Base-by-base conservation (phyloP, 2,113 vertebrate genomes). In the Proterorhinus semilunaris region DNA sequence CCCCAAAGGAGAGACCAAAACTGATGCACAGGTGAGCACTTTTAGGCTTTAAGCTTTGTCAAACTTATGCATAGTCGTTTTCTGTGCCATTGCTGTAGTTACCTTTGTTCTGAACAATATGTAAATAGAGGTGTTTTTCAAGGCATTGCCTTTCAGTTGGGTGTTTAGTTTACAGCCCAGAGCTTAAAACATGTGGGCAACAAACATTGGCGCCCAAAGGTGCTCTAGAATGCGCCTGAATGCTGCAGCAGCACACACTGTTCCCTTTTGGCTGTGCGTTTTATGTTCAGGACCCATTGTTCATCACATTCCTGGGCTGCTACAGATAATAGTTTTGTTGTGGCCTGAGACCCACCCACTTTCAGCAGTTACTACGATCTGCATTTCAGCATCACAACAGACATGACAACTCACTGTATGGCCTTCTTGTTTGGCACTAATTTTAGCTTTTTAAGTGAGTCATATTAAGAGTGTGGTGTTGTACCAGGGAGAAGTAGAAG, bases 1-100 rank as follows among this genome's bases (percentile, higher is more conserved):
- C 27, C 54, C 78, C 8, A 82, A 83, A 47, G 82, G 27, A 62
- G 71, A 16, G 59, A 43, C 72, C 12, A 79, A 86, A 43, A 58
- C 57, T 43, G 83, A 84, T 1, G 70, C 8, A 27, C 88, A 88
- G 85, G 90, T 90, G 68, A 88, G 85, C 58, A 17, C 36, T 12
- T 42, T 36, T 46, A 1, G 0, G 42, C 13, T 76, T 6, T 17
- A 42, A 4, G 8, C 3, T 55, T 58, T 45, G 15, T 49, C 12
- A 6, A 17, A n/a, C 57, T 42, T 4, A 2, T 36, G 53, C 21
- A 10, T 42, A 51, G 58, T 15, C 17, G 15, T 68, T 27, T 17
- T 57, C 12, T 49, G 16, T 49, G 16, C 15, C 52, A 44, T 48
- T 42, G 63, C 15, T 8, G 7, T 45, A 59, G 51, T 66, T 66